Evolutionary conservation across 2,888 invertebrate genomes (phyloP).

Genomic region (Tiphia femorata): DNA sequence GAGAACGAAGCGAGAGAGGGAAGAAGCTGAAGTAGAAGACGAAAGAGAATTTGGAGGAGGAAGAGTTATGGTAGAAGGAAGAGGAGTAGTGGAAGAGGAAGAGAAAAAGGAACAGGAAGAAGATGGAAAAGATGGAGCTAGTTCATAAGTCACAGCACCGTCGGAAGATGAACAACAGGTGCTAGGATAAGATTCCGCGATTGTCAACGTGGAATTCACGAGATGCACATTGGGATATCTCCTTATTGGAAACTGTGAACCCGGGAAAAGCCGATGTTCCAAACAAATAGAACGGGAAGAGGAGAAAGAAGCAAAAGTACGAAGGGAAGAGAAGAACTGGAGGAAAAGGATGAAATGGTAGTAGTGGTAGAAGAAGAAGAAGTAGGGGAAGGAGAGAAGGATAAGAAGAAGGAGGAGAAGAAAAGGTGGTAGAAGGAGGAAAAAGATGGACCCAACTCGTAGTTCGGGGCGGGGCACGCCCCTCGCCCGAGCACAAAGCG

Average conservation of each 20-base stretch:
- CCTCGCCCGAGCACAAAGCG: slow-evolving; percentile 72
- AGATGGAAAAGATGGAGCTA: not conserved
- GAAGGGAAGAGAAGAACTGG: not conserved
- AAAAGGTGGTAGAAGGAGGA: slow-evolving; percentile 46
- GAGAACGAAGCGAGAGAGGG: not conserved
- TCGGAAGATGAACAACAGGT: not conserved
- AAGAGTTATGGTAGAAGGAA: not conserved
- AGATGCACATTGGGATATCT: too few relatives aligned
- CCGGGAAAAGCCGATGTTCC: too few relatives aligned
- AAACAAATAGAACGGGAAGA: too few relatives aligned
- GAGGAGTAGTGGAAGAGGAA: not conserved
- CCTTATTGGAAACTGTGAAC: too few relatives aligned
- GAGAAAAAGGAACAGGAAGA: too few relatives aligned
- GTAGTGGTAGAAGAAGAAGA: not conserved
- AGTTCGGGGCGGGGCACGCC: slow-evolving; percentile 65
- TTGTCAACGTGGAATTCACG: too few relatives aligned
- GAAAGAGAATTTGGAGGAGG: not conserved
- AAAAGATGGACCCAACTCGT: slow-evolving; percentile 48
- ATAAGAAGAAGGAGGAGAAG: slow-evolving; percentile 8
- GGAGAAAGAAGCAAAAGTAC: slow-evolving; percentile 3
- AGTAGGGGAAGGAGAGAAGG: not conserved
- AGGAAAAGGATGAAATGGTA: not conserved
- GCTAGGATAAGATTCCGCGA: not conserved
- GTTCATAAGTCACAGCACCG: too few relatives aligned
- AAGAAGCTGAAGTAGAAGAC: not conserved